Conservation (phyloP, 2,888 invertebrate genomes). For the Euplexia lucipara region DNA sequence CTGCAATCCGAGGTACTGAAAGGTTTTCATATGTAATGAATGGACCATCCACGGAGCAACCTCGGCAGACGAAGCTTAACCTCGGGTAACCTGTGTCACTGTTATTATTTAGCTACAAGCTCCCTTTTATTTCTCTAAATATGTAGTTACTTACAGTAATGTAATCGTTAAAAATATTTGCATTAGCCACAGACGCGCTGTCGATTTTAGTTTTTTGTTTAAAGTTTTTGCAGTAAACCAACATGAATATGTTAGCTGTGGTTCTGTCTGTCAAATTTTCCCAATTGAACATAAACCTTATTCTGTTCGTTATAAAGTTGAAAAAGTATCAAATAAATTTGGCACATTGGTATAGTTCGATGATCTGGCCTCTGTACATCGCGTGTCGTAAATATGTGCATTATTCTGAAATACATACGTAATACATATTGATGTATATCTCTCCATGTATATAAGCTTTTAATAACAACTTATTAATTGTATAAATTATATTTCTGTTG, state of each 20-base stretch:
- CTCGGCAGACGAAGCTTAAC: too few species aligned
- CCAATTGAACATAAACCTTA: too few species aligned
- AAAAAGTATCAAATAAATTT: too few species aligned
- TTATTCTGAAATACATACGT: constrained; percentile 11
- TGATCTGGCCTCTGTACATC: too few species aligned
- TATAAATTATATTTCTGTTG: constrained; percentile 30
- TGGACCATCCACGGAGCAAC: too few species aligned
- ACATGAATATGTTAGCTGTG: constrained; percentile 7
- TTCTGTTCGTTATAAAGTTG: too few species aligned
- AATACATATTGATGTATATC: constrained; percentile 39
- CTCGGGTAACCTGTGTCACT: too few species aligned
- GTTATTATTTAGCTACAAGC: too few species aligned
- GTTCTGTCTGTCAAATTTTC: too few species aligned
- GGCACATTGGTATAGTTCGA: too few species aligned
- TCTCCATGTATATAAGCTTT: not conserved
- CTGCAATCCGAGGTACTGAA: too few species aligned
- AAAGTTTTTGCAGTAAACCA: constrained; percentile 24
- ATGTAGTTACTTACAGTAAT: not conserved
- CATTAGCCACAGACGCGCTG: constrained; percentile 4
- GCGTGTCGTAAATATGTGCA: constrained; percentile 28
- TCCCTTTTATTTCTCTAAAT: not conserved
- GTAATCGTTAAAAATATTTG: constrained; percentile 9
- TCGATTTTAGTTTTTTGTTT: constrained; percentile 30
- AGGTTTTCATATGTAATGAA: too few species aligned
- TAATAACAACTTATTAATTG: constrained; percentile 12